Conservation (phyloP, 2,797 vertebrate genomes). For the Sebastiscus albofasciatus region DNA sequence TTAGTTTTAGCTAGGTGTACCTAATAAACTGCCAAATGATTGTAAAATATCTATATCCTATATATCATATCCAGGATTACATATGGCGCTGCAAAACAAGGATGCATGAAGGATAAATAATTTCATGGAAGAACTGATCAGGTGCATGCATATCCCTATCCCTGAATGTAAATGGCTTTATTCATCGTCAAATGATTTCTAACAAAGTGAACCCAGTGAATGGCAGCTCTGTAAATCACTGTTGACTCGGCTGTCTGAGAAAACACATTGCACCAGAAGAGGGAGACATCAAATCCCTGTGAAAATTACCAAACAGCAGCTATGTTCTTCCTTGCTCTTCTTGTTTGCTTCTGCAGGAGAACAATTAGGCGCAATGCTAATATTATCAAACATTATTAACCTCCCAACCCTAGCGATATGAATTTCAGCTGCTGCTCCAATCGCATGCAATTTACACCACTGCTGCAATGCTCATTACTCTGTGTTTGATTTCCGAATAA, state of each 20-base stretch:
- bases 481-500: slow-evolving; percentile 59
- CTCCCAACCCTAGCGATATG: slow-evolving; percentile 15
- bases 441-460: slow-evolving; percentile 24
- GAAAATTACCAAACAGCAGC: slow-evolving; percentile 16
- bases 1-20: background rate
- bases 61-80: background rate
- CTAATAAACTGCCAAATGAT: background rate
- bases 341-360: slow-evolving; percentile 41
- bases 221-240: slow-evolving; percentile 29
- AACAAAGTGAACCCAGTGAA: background rate
- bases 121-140: background rate
- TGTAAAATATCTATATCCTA: background rate
- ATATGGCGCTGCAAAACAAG: background rate
- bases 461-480: slow-evolving; percentile 39
- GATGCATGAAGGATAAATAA: background rate
- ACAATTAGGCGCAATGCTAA: slow-evolving; percentile 31
- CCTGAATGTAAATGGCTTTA: background rate
- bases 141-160: background rate
- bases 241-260: slow-evolving; percentile 28
- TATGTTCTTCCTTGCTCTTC: background rate
- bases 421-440: slow-evolving; percentile 33
- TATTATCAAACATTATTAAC: slow-evolving; percentile 64
- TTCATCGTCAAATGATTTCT: background rate
- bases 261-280: slow-evolving; percentile 54
- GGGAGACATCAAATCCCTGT: slow-evolving; percentile 60